Percentiles rank a stretch among this genome's conserved stretches.
phyloP scores from a whole-genome alignment of 2,797 vertebrate species.

The Adelosebastes latens region DNA sequence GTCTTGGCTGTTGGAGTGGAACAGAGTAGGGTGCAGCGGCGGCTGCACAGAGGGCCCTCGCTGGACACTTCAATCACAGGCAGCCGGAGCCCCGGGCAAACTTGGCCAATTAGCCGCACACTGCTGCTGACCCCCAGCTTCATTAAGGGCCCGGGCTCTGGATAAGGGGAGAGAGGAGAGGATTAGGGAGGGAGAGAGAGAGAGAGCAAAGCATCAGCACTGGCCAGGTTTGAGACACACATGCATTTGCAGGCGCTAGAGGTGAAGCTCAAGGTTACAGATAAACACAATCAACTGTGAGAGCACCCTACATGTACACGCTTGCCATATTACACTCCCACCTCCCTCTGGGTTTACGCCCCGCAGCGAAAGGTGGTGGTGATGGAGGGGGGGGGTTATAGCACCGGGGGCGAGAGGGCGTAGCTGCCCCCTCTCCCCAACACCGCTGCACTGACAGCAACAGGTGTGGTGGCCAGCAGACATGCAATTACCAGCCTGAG shows the following conservation, averaged over 20 bases:
- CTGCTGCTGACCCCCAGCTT: constrained; percentile 78
- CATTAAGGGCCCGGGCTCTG: constrained; percentile 79
- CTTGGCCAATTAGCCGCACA: constrained; percentile 84
- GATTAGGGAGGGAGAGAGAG: constrained; percentile 32
- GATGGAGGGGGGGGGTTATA: constrained; percentile 4
- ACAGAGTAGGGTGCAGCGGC: constrained; percentile 67
- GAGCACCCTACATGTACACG: constrained; percentile 17
- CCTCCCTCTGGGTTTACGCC: constrained; percentile 46
- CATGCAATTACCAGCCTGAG: constrained; percentile 74
- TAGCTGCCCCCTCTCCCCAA: constrained; percentile 17
- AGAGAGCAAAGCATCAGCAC: constrained; percentile 33
- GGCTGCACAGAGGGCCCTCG: constrained; percentile 65
- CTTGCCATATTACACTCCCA: background rate
- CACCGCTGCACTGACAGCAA: constrained; percentile 74
- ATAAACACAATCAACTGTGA: constrained; percentile 60
- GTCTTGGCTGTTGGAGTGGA: constrained; percentile 73
- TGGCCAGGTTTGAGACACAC: constrained; percentile 35
- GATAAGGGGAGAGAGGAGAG: constrained; percentile 40
- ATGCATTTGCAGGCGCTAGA: constrained; percentile 30
- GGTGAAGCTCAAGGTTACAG: constrained; percentile 71
- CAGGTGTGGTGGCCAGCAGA: constrained; percentile 78
- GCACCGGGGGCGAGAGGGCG: constrained; percentile 61
- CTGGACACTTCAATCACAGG: constrained; percentile 82
- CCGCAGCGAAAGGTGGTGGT: constrained; percentile 27
- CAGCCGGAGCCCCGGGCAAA: constrained; percentile 78